These are phyloP conservation scores for Rhagonycha fulva DNA, from an alignment of 2,888 invertebrate genomes.

Conservation along the genomic window DNA sequence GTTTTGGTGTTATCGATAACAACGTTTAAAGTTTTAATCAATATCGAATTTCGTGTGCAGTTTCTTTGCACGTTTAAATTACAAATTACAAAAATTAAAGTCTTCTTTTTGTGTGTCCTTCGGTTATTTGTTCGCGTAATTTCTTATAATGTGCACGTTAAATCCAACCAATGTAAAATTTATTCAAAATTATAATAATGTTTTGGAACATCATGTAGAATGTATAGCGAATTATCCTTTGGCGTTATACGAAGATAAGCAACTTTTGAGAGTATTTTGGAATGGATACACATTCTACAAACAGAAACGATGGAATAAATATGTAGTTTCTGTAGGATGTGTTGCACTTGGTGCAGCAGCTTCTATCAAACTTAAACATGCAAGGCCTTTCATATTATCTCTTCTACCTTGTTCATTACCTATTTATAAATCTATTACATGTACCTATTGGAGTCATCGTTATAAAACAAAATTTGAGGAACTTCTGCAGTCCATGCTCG, in stretches of 20 bases:
- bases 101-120: background rate
- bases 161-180: slow-evolving; percentile 1
- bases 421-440: background rate
- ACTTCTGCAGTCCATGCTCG: background rate
- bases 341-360: background rate
- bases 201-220: slow-evolving; percentile 15
- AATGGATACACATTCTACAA: background rate
- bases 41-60: background rate
- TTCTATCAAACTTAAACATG: slow-evolving; percentile 1
- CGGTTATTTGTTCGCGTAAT: background rate
- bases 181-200: slow-evolving; percentile 5
- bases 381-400: slow-evolving; percentile 5
- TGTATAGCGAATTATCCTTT: slow-evolving; percentile 17
- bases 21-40: background rate
- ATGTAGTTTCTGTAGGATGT: background rate
- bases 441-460: background rate
- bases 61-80: slow-evolving; percentile 6
- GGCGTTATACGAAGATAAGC: slow-evolving; percentile 17
- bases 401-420: background rate
- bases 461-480: slow-evolving; percentile 14
- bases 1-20: background rate
- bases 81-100: background rate
- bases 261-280: slow-evolving; percentile 16
- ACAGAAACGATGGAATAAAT: background rate
- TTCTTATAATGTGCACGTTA: background rate